These are phyloP conservation scores for Tethea ocularis DNA, from an alignment of 2,888 invertebrate species.

Conservation along the genomic window DNA sequence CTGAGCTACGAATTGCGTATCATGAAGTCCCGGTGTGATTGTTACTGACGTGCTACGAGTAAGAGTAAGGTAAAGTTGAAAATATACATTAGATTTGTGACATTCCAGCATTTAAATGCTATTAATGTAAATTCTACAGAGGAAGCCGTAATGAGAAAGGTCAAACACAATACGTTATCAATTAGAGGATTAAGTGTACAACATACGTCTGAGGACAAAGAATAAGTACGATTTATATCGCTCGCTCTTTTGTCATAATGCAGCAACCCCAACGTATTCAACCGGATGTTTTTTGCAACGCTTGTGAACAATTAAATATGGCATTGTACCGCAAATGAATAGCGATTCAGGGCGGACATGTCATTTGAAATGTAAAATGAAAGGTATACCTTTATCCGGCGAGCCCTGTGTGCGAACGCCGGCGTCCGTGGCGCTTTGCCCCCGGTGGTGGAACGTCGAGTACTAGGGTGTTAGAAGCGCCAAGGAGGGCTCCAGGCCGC, in stretches of 20 bases:
- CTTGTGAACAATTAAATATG: slow-evolving; percentile 46
- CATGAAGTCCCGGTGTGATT: neutral
- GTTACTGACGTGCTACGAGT: neutral
- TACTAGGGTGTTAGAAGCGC: slow-evolving; percentile 65
- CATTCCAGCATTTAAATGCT: slow-evolving; percentile 8
- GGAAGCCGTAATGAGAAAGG: slow-evolving; percentile 70
- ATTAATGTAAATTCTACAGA: slow-evolving; percentile 31
- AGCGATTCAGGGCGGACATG: slow-evolving; percentile 58
- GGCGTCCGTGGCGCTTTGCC: slow-evolving; percentile 66
- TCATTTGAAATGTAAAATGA: slow-evolving; percentile 44
- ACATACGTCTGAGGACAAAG: slow-evolving; percentile 43
- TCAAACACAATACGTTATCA: slow-evolving; percentile 55
- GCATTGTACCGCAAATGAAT: slow-evolving; percentile 54
- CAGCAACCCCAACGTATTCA: slow-evolving; percentile 44
- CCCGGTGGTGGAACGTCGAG: slow-evolving; percentile 55
- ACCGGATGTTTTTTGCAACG: slow-evolving; percentile 34
- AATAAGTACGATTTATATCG: slow-evolving; percentile 30
- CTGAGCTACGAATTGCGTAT: neutral
- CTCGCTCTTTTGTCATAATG: slow-evolving; percentile 54
- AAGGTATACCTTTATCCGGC: slow-evolving; percentile 72
- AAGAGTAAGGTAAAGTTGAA: neutral
- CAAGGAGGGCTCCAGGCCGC: slow-evolving; percentile 79
- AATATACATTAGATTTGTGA: slow-evolving; percentile 14
- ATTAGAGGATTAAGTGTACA: slow-evolving; percentile 53
- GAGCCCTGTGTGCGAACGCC: slow-evolving; percentile 74